These are phyloP conservation scores for Hydrozoanthus gracilis DNA, from an alignment of 92 coral and sea anemone genomes.

Conservation along the genomic window DNA sequence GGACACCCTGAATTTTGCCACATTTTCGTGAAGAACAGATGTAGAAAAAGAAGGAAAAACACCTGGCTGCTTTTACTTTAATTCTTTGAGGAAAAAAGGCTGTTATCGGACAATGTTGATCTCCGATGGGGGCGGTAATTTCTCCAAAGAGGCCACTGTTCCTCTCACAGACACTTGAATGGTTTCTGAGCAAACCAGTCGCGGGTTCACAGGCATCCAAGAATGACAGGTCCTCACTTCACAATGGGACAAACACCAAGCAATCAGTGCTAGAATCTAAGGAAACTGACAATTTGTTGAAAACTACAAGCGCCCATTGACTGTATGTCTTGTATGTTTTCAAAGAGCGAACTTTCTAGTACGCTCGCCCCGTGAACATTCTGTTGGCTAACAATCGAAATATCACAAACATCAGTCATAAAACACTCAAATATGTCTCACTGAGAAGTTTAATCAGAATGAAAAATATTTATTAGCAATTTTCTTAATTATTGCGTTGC, in stretches of 20 bases:
- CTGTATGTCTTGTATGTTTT: background rate
- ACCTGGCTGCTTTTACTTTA: conserved; percentile 30
- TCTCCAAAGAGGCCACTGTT: conserved; percentile 15
- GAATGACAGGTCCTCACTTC: conserved; percentile 14
- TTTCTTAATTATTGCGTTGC: background rate
- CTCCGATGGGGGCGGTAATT: conserved; percentile 25
- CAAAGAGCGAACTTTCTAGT: background rate
- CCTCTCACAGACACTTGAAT: conserved; percentile 13
- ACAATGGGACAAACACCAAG: background rate
- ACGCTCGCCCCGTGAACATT: too few relatives aligned
- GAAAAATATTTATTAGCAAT: background rate
- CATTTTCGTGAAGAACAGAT: conserved; percentile 14
- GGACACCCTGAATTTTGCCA: background rate
- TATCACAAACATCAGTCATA: too few relatives aligned
- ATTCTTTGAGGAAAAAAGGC: background rate
- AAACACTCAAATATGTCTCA: too few relatives aligned
- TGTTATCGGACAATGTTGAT: conserved; percentile 19
- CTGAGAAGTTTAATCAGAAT: background rate
- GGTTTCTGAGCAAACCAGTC: conserved; percentile 32
- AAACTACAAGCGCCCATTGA: background rate
- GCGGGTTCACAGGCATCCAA: background rate
- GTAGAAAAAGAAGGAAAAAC: conserved; percentile 3
- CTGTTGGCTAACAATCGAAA: too few relatives aligned
- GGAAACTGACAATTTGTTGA: background rate
- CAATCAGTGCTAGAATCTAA: background rate